phyloP scores from a whole-genome alignment of 1,140 invertebrate genomes.

The Dinoponera quadriceps region DNA sequence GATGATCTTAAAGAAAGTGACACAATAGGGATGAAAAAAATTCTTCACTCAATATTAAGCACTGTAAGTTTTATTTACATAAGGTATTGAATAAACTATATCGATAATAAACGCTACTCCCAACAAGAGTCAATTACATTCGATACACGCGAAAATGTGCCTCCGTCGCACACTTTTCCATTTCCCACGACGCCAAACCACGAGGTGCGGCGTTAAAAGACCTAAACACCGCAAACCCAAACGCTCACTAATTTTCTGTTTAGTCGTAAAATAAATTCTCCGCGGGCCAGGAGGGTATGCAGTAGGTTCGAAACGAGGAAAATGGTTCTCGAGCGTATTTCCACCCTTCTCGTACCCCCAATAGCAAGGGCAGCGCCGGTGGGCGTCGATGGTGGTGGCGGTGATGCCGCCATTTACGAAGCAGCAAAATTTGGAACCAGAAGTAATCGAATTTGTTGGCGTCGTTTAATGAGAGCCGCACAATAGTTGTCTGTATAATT shows the following conservation, averaged over 20 bases:
- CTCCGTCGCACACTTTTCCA: constrained; percentile 19
- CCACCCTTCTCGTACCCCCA: constrained; percentile 71
- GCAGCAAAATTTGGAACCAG: constrained; percentile 83
- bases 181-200: constrained; percentile 51
- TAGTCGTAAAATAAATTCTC: constrained; percentile 85
- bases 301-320: constrained; percentile 77
- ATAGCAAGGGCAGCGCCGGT: constrained; percentile 61
- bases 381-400: constrained; percentile 62
- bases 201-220: constrained; percentile 66
- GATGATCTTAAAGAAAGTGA: neutral
- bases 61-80: neutral
- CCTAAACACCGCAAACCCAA: constrained; percentile 82
- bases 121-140: constrained; percentile 66
- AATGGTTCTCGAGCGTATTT: constrained; percentile 80
- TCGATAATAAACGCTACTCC: constrained; percentile 7
- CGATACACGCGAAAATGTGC: constrained; percentile 42
- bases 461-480: constrained; percentile 85
- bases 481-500: constrained; percentile 85
- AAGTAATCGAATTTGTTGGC: constrained; percentile 86
- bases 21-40: neutral
- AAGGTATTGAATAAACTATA: too few relatives aligned
- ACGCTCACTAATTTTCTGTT: constrained; percentile 85
- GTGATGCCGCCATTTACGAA: constrained; percentile 78
- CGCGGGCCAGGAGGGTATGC: constrained; percentile 37
- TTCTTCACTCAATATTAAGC: neutral